phyloP scores from a whole-genome alignment of 2,888 invertebrate genomes.

The Argyresthia goedartella region DNA sequence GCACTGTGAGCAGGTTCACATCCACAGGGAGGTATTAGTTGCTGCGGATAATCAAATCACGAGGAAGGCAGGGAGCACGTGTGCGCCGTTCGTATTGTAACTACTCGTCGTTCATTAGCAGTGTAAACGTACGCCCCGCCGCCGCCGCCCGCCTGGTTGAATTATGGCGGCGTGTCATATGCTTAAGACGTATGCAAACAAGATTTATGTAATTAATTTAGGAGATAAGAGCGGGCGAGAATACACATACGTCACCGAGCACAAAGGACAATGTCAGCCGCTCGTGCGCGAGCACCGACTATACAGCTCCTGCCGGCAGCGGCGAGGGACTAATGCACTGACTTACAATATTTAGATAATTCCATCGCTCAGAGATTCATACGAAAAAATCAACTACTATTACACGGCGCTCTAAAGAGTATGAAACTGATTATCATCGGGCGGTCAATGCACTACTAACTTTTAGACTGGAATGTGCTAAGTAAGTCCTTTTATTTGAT shows the following conservation, averaged over 20 bases:
- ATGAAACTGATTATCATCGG: too few relatives aligned
- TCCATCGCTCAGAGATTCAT: too few relatives aligned
- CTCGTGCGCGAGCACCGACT: too few relatives aligned
- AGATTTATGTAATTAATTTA: slow-evolving; percentile 72
- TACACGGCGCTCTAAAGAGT: too few relatives aligned
- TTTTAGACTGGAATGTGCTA: too few relatives aligned
- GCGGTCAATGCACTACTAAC: too few relatives aligned
- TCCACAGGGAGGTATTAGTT: background rate
- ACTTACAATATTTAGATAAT: too few relatives aligned
- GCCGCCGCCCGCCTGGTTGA: too few relatives aligned
- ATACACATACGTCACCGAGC: slow-evolving; percentile 43
- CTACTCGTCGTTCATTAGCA: slow-evolving; percentile 62
- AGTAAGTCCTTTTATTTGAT: too few relatives aligned
- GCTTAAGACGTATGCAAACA: slow-evolving; percentile 69
- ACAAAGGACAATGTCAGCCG: slow-evolving; percentile 40
- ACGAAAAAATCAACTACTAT: too few relatives aligned
- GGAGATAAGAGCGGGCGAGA: slow-evolving; percentile 61
- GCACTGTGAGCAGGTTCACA: background rate
- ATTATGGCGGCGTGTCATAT: slow-evolving; percentile 64
- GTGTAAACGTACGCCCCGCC: slow-evolving; percentile 49
- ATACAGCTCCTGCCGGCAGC: too few relatives aligned
- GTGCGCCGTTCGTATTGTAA: slow-evolving; percentile 23
- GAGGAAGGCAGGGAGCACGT: slow-evolving; percentile 17
- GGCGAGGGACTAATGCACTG: too few relatives aligned
- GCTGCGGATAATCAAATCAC: slow-evolving; percentile 4